These are phyloP conservation scores for Achroia grisella DNA, from an alignment of 1,140 invertebrate genomes.

Conservation along the genomic window DNA sequence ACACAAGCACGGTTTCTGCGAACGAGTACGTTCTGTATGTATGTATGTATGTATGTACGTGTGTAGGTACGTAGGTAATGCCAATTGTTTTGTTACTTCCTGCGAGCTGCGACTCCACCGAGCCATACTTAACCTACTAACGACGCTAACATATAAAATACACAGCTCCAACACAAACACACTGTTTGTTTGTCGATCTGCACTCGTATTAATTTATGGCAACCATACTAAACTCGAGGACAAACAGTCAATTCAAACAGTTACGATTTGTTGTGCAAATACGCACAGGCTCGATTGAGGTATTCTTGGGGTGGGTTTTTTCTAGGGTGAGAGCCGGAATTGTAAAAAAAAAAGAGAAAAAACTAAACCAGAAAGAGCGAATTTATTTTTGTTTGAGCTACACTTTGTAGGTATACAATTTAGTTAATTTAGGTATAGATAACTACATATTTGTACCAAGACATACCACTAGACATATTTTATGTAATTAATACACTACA, in stretches of 20 bases:
- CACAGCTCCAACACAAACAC: constrained; percentile 5
- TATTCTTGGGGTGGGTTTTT: too few relatives aligned
- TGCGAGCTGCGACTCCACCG: background rate
- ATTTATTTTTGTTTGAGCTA: too few relatives aligned
- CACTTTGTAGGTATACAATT: too few relatives aligned
- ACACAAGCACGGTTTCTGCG: constrained; percentile 6
- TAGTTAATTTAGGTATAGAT: too few relatives aligned
- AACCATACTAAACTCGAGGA: constrained; percentile 28
- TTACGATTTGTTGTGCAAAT: constrained; percentile 29
- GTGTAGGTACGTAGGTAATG: too few relatives aligned
- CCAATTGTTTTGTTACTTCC: constrained; percentile 9
- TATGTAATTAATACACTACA: too few relatives aligned
- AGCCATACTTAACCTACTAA: constrained; percentile 13
- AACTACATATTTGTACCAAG: too few relatives aligned
- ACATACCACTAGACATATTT: too few relatives aligned
- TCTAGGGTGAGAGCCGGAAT: too few relatives aligned
- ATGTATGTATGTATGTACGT: too few relatives aligned
- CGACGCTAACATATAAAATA: constrained; percentile 4
- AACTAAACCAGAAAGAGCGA: background rate
- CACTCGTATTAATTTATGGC: constrained; percentile 32
- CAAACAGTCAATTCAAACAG: constrained; percentile 26
- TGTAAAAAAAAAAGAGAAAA: constrained; percentile 4
- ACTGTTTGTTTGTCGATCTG: constrained; percentile 19
- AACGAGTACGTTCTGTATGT: too few relatives aligned
- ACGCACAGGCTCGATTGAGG: constrained; percentile 5